Percentiles rank a stretch among this genome's conserved stretches.
These are phyloP conservation scores for Plebejus melissa DNA, from an alignment of 2,888 invertebrate species.

Conservation along the genomic window DNA sequence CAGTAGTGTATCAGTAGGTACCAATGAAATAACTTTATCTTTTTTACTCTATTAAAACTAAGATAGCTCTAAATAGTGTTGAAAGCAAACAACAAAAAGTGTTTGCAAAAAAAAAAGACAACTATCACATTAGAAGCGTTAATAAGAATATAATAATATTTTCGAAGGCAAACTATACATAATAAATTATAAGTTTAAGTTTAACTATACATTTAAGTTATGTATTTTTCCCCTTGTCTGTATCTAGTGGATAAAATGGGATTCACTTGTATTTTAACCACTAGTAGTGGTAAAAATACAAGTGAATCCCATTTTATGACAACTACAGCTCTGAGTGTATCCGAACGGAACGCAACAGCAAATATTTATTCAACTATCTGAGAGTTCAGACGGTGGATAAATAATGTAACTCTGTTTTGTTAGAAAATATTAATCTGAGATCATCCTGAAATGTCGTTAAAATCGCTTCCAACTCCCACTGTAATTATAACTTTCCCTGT, in stretches of 20 bases:
- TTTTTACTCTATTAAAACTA: no score
- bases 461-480: neutral
- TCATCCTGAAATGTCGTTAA: neutral
- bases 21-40: no score
- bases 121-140: no score
- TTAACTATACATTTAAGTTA: no score
- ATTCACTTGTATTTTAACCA: no score
- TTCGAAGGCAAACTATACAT: neutral
- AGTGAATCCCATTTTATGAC: neutral
- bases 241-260: neutral
- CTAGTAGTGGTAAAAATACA: neutral
- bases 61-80: no score
- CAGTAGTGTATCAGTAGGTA: no score
- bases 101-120: no score
- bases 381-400: slow-evolving; percentile 4
- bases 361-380: slow-evolving; percentile 3
- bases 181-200: no score
- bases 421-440: slow-evolving; percentile 4
- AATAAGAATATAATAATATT: no score
- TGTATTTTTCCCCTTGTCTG: neutral
- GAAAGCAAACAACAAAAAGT: no score
- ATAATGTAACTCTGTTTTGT: neutral
- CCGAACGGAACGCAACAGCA: neutral
- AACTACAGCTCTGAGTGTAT: neutral
- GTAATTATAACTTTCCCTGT: slow-evolving; percentile 15